A percentile compares a stretch with the other conserved stretches of the same genome.
phyloP scores from a whole-genome alignment of 2,797 vertebrate species.

The Sebastes elongatus region DNA sequence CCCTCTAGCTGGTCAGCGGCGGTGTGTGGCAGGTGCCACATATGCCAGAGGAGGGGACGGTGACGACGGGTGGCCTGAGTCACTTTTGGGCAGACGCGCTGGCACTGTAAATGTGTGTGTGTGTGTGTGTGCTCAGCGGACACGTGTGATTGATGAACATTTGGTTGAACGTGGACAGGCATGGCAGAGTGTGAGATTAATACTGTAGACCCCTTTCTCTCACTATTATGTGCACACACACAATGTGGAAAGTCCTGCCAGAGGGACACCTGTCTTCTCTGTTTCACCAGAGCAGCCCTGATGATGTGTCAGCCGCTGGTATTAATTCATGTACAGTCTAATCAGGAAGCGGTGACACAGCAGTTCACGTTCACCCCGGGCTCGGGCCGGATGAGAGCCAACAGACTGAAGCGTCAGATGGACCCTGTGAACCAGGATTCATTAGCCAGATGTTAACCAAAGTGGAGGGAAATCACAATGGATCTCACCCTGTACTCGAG shows the following conservation, averaged over 20 bases:
- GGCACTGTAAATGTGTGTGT: slow-evolving; percentile 13
- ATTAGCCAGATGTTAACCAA: slow-evolving; percentile 54
- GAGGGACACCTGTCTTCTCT: slow-evolving; percentile 49
- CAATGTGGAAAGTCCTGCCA: slow-evolving; percentile 23
- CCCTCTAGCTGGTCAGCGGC: background rate
- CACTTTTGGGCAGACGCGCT: slow-evolving; percentile 20
- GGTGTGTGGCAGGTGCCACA: slow-evolving; percentile 26
- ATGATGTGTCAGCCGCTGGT: slow-evolving; percentile 29
- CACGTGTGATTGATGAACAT: slow-evolving; percentile 53
- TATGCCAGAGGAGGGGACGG: slow-evolving; percentile 15
- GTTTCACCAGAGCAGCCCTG: slow-evolving; percentile 11
- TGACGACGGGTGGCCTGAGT: slow-evolving; percentile 29
- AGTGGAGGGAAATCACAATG: background rate
- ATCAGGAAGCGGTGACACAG: slow-evolving; percentile 45
- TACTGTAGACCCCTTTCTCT: slow-evolving; percentile 25
- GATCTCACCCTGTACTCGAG: background rate
- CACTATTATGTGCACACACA: background rate
- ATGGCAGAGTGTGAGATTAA: slow-evolving; percentile 55
- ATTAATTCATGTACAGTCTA: slow-evolving; percentile 34
- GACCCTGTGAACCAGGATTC: slow-evolving; percentile 29
- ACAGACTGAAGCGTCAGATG: slow-evolving; percentile 28
- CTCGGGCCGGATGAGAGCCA: slow-evolving; percentile 1
- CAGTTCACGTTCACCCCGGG: background rate
- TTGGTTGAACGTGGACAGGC: slow-evolving; percentile 33
- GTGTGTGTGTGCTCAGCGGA: background rate